phyloP scores from a whole-genome alignment of 2,797 vertebrate species.

The Eulemur coronatus region DNA sequence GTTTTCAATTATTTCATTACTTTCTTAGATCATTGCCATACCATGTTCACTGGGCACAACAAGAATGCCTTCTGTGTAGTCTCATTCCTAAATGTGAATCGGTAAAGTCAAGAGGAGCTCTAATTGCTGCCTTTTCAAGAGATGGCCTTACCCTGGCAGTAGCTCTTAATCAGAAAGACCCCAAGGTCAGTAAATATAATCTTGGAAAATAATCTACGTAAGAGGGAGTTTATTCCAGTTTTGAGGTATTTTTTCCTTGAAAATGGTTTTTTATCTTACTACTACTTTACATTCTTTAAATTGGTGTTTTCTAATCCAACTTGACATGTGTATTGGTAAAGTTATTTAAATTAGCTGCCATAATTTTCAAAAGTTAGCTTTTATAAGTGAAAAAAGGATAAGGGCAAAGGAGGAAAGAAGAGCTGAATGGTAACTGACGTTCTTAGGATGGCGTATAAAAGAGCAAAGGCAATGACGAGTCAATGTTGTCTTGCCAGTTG shows the following conservation, averaged over 20 bases:
- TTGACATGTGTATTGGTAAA: background rate
- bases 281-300: background rate
- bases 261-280: background rate
- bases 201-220: background rate
- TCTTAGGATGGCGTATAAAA: background rate
- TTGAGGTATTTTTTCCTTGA: background rate
- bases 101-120: conserved; percentile 93
- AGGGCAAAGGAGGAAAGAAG: background rate
- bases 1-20: conserved; percentile 28
- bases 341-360: background rate
- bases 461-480: background rate
- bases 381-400: background rate
- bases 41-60: conserved; percentile 89
- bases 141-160: conserved; percentile 92
- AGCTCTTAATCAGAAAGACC: conserved; percentile 93
- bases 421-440: background rate
- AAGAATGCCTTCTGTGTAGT: conserved; percentile 84
- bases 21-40: conserved; percentile 86
- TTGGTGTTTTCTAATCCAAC: background rate
- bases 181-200: conserved; percentile 85
- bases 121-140: conserved; percentile 91
- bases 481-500: background rate
- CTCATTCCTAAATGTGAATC: conserved; percentile 89
- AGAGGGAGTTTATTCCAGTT: background rate
- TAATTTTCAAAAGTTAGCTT: conserved; percentile 22